phyloP scores from a whole-genome alignment of 2,113 vertebrate genomes.

The Malurus cyaneus region DNA sequence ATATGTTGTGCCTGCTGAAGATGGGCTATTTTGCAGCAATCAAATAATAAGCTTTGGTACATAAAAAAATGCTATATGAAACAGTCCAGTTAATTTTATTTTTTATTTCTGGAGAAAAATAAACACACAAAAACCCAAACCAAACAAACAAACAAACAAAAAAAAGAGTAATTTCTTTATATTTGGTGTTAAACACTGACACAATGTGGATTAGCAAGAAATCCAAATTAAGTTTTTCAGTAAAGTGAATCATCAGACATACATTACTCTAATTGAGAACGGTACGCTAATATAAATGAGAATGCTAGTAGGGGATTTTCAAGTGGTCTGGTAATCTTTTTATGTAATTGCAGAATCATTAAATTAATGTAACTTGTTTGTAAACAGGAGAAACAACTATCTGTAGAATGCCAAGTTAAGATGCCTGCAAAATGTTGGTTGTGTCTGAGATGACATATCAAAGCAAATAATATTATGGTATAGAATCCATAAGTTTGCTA shows the following conservation, averaged over 20 bases:
- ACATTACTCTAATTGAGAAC: not conserved
- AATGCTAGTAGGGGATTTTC: conserved; percentile 17
- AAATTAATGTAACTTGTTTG: not conserved
- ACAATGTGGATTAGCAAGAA: not conserved
- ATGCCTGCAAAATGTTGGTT: not conserved
- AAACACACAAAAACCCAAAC: not conserved
- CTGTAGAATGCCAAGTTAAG: not conserved
- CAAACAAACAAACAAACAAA: not conserved
- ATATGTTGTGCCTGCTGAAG: not conserved
- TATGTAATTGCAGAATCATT: conserved; percentile 9
- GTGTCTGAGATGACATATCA: not conserved
- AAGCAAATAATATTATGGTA: not conserved
- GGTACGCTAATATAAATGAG: not conserved
- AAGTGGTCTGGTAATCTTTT: not conserved
- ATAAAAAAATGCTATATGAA: not conserved
- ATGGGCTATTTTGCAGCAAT: not conserved
- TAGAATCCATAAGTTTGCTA: not conserved
- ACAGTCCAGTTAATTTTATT: accelerated
- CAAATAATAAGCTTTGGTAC: not conserved
- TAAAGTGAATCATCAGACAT: not conserved
- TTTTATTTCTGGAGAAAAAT: not conserved
- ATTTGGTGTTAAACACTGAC: not conserved
- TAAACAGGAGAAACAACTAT: not conserved
- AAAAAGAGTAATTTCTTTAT: not conserved
- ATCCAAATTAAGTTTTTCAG: not conserved